Evolutionary conservation across 1,140 invertebrate genomes (phyloP), one percentile per base, ranked within the genome.

Genomic region (Plectrocnemia conspersa): DNA sequence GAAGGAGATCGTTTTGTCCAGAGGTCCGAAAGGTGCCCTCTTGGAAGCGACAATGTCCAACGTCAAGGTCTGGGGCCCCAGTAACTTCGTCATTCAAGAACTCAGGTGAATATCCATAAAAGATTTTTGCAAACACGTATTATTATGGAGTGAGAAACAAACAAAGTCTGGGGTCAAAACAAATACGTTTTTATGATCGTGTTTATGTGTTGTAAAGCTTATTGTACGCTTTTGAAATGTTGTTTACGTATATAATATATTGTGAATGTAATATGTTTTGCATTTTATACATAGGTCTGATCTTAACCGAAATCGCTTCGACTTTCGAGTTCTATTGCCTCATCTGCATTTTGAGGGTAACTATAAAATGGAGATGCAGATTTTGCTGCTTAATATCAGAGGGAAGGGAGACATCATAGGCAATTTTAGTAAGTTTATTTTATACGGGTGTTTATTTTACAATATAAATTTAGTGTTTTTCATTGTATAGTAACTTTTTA

Each of bases 371-470:
- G 76, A 83, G 56, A 79, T 81, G 13, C 76, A 77, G 54, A 70
- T 84, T 1, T 64, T 83, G 24, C 66, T 85, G 22, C 65, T 87
- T 13, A 74, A 76, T 35, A 70, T 85, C 9, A 70, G 77, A 58
- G 84, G 84, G 27, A 68, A 75, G 38, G 84, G 84, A 15, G 77
- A 81, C 48, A 74, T 85, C 4, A 78, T 74, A 0, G 82, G 84
- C 52, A 82, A 78, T 38, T 84, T 85, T 40, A 79, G 84, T 87
- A 71, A 80, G 82, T 79, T n/a, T n/a, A n/a, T n/a, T n/a, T n/a
- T n/a, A n/a, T n/a, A n/a, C n/a, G n/a, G n/a, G n/a, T n/a, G n/a
- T n/a, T n/a, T n/a, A n/a, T n/a, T n/a, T n/a, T n/a, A n/a, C n/a
- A n/a, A n/a, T n/a, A n/a, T n/a, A n/a, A n/a, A n/a, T n/a, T n/a